Base-by-base conservation (phyloP, 2,113 vertebrate genomes). In the Pionites leucogaster region DNA sequence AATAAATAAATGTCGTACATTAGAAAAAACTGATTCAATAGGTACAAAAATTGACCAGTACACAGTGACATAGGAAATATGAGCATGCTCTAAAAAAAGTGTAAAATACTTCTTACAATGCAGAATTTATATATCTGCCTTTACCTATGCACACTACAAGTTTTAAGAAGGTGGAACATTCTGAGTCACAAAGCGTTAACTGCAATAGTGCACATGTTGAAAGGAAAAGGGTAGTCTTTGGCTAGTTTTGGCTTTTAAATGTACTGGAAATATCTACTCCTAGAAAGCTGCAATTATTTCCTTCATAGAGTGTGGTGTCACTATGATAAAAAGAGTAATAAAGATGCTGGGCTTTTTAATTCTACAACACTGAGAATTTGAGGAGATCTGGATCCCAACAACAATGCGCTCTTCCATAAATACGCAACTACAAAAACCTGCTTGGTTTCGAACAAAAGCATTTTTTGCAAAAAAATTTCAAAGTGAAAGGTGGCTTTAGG, bases 161-260 rank as follows among this genome's bases (percentile, higher is more conserved):
- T 89, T 68, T 91, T 55, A 75, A 70, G 23, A 60, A 63, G 13
- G 8, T 41, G 23, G 23, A 78, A 77, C 14, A 49, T 71, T 60
- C 11, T 86, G 24, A 68, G 17, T 12, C 35, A 68, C 8, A 55
- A 82, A 71, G 2, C 28, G 9, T 39, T 39, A 39, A 62, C 22
- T n/a, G 23, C 52, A 17, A 39, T 16, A 24, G 4, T 10, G 7
- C 6, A 31, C 0, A 0, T 55, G 4, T 16, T 59, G 46, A 86
- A 90, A 88, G 13, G 3, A 37, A 79, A 79, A 75, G 7, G 28
- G 17, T 4, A 33, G 13, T 27, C 29, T 71, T 68, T 62, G 25
- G 13, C 24, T 82, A 25, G 3, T 10, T 72, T 8, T 65, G 44
- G 27, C 4, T 37, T 91, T 79, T 46, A 11, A 82, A 69, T 69